A percentile compares a stretch with the other conserved stretches of the same genome.
Conservation (phyloP, 2,888 invertebrate species). For the Leucophora obtusa region DNA sequence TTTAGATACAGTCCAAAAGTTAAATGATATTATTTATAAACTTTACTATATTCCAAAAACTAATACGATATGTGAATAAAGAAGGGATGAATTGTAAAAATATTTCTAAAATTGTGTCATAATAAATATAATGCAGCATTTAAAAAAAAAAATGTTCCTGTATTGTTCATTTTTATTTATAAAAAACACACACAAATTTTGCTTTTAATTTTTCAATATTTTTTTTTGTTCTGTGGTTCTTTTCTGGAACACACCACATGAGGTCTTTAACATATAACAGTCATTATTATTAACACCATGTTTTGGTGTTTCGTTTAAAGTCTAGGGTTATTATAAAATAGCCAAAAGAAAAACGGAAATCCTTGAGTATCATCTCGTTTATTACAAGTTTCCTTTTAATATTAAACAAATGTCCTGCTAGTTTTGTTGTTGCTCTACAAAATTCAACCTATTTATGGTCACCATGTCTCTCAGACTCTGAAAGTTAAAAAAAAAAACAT, state of each 20-base stretch:
- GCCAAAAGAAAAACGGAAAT: slow-evolving; percentile 44
- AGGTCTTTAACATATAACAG: slow-evolving; percentile 46
- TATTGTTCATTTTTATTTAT: neutral
- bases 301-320: neutral
- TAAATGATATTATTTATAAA: neutral
- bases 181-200: neutral
- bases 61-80: neutral
- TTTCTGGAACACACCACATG: slow-evolving; percentile 49
- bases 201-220: slow-evolving; percentile 2
- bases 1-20: slow-evolving; percentile 5
- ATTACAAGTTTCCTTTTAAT: slow-evolving; percentile 57
- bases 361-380: slow-evolving; percentile 58
- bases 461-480: slow-evolving; percentile 1
- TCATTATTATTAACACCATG: slow-evolving; percentile 60
- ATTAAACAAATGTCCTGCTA: slow-evolving; percentile 60
- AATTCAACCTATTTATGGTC: slow-evolving; percentile 29
- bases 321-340: neutral
- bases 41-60: neutral
- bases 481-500: slow-evolving; percentile 6
- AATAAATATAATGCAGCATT: slow-evolving; percentile 46
- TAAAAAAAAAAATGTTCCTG: slow-evolving; percentile 24
- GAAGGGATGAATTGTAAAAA: slow-evolving; percentile 2
- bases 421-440: neutral
- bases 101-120: neutral
- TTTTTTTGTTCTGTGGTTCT: too few relatives aligned